Evolutionary conservation across 2,888 invertebrate species (phyloP).

Genomic region (Eristalis intricaria): DNA sequence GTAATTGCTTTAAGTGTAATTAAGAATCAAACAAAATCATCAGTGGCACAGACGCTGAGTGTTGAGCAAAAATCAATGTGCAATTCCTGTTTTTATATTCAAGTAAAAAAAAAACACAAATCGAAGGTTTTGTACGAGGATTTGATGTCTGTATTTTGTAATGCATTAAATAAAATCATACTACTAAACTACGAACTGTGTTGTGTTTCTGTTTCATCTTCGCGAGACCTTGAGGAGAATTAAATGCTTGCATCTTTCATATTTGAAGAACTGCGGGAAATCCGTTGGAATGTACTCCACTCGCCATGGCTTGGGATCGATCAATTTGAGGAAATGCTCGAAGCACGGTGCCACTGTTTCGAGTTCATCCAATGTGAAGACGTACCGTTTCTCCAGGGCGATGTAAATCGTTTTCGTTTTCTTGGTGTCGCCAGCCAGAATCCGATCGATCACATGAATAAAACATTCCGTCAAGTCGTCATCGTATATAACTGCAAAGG

Average conservation of each 20-base stretch:
- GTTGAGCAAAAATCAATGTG: not conserved
- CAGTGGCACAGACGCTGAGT: not conserved
- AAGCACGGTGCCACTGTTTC: slow-evolving; percentile 94
- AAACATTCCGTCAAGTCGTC: slow-evolving; percentile 91
- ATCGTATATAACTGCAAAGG: slow-evolving; percentile 90
- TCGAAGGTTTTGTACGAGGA: slow-evolving; percentile 32
- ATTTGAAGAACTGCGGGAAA: slow-evolving; percentile 91
- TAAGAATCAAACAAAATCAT: not conserved
- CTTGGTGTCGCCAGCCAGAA: slow-evolving; percentile 81
- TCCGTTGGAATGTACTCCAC: slow-evolving; percentile 86
- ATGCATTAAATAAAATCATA: slow-evolving; percentile 40
- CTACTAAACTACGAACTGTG: not conserved
- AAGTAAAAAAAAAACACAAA: not conserved
- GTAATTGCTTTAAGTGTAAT: slow-evolving; percentile 45
- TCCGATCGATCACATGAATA: slow-evolving; percentile 86
- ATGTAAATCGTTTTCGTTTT: slow-evolving; percentile 86
- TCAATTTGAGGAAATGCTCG: slow-evolving; percentile 87
- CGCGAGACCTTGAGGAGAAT: slow-evolving; percentile 86
- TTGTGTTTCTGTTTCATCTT: slow-evolving; percentile 13
- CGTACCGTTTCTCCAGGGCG: slow-evolving; percentile 92
- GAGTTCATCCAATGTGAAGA: slow-evolving; percentile 90
- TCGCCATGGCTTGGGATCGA: slow-evolving; percentile 81
- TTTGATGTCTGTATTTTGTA: slow-evolving; percentile 53
- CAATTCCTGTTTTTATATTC: not conserved
- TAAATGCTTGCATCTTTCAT: slow-evolving; percentile 89